A percentile compares a stretch with the other conserved stretches of the same genome.
phyloP scores from a whole-genome alignment of 2,888 invertebrate genomes.

The Zaprionus bogoriensis region DNA sequence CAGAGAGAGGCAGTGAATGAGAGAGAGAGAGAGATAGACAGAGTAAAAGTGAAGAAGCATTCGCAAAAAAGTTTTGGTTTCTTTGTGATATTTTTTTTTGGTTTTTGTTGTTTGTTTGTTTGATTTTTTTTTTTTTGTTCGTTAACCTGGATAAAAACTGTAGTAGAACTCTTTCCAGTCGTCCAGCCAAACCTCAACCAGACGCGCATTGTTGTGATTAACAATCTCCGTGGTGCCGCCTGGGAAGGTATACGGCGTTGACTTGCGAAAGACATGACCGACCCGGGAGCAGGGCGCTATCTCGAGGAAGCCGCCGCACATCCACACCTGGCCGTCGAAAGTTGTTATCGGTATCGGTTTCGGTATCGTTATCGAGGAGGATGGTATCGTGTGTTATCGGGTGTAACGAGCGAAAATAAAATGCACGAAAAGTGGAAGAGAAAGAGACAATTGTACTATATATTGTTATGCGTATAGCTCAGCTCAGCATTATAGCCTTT shows the following conservation, averaged over 20 bases:
- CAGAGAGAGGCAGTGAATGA: constrained; percentile 27
- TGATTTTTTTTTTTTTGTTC: constrained; percentile 33
- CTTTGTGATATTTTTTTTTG: constrained; percentile 26
- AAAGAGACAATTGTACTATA: constrained; percentile 51
- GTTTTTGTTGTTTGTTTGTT: constrained; percentile 24
- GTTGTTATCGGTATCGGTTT: constrained; percentile 6
- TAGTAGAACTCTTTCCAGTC: constrained; percentile 99
- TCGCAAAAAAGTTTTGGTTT: constrained; percentile 31
- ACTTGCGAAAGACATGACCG: constrained; percentile 98
- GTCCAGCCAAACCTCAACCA: constrained; percentile 99
- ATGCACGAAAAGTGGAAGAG: constrained; percentile 40
- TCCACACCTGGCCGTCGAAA: constrained; percentile 90
- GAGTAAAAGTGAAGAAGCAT: constrained; percentile 62
- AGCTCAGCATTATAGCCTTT: too few species aligned
- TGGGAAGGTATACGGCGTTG: constrained; percentile 99
- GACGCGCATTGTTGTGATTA: constrained; percentile 99
- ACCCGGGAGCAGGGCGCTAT: constrained; percentile 97
- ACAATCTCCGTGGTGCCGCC: constrained; percentile 98
- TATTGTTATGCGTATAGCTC: constrained; percentile 2
- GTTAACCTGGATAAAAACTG: constrained; percentile 97
- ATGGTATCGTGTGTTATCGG: too few species aligned
- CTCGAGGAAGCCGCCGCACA: constrained; percentile 97
- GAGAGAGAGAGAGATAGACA: constrained; percentile 19
- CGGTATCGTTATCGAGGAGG: too few species aligned
- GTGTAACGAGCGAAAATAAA: constrained; percentile 14